A percentile compares a stretch with the other conserved stretches of the same genome.
These are phyloP conservation scores for Dasypolia templi DNA, from an alignment of 2,888 invertebrate genomes.

Conservation along the genomic window DNA sequence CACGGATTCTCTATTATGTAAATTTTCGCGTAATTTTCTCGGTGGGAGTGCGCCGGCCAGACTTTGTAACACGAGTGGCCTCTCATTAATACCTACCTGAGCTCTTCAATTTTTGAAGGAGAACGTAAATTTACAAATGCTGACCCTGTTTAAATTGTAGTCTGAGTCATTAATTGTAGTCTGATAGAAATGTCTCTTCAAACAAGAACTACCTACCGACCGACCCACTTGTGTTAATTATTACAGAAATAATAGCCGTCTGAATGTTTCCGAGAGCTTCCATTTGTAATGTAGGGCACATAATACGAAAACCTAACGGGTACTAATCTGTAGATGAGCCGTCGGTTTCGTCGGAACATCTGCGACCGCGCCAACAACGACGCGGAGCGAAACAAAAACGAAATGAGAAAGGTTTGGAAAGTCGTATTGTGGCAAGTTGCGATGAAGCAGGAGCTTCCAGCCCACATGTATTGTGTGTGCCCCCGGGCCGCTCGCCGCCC, in stretches of 20 bases:
- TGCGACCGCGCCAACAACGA: conserved; percentile 82
- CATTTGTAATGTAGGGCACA: conserved; percentile 81
- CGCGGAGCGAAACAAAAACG: conserved; percentile 86
- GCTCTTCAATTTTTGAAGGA: conserved; percentile 78
- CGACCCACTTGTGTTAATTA: conserved; percentile 13
- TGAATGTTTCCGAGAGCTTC: conserved; percentile 72
- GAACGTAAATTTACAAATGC: conserved; percentile 67
- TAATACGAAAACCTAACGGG: conserved; percentile 85
- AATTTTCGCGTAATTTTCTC: conserved; percentile 89
- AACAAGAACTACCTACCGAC: conserved; percentile 5
- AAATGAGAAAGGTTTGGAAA: conserved; percentile 89
- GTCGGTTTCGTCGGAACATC: conserved; percentile 84
- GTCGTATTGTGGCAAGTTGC: conserved; percentile 86
- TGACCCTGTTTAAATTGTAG: conserved; percentile 55
- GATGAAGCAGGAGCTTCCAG: conserved; percentile 76
- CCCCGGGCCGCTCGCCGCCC: conserved; percentile 22
- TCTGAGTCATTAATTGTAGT: conserved; percentile 22
- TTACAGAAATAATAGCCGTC: conserved; percentile 64
- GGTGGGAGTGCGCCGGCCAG: conserved; percentile 82
- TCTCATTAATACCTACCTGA: conserved; percentile 86
- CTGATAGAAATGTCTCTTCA: conserved; percentile 20
- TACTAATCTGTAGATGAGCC: conserved; percentile 89
- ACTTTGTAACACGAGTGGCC: conserved; percentile 86
- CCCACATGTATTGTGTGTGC: conserved; percentile 67
- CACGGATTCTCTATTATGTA: conserved; percentile 90